phyloP scores from a whole-genome alignment of 2,888 invertebrate species.

The Flexamia atlantica region DNA sequence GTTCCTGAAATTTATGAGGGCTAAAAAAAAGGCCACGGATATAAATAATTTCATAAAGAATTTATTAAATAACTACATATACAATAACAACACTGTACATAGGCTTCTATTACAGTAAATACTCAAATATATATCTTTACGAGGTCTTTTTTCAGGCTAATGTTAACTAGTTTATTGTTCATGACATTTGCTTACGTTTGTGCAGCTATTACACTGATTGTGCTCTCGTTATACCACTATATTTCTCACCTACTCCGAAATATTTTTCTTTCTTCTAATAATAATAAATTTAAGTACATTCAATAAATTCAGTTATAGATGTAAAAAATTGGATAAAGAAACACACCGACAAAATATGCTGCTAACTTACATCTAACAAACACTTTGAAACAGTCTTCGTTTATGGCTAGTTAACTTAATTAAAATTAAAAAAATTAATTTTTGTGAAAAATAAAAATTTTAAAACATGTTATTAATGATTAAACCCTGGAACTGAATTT shows the following conservation, averaged over 20 bases:
- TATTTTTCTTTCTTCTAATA: neutral
- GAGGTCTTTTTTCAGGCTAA: conserved; percentile 15
- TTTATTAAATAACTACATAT: conserved; percentile 29
- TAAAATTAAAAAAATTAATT: too few relatives aligned
- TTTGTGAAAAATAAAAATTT: too few relatives aligned
- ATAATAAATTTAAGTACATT: too few relatives aligned
- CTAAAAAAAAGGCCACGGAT: neutral
- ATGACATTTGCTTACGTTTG: neutral
- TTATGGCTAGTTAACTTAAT: too few relatives aligned
- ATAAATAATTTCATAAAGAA: conserved; percentile 28
- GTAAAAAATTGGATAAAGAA: too few relatives aligned
- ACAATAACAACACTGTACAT: conserved; percentile 40
- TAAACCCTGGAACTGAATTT: too few relatives aligned
- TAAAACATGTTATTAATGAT: too few relatives aligned
- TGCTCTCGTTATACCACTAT: neutral
- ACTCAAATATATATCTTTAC: neutral
- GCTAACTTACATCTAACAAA: too few relatives aligned
- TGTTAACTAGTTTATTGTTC: neutral
- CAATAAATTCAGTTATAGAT: too few relatives aligned
- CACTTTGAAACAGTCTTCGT: too few relatives aligned
- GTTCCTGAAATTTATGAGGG: too few relatives aligned
- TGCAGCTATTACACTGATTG: neutral
- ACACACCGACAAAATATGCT: too few relatives aligned
- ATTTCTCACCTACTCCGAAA: neutral
- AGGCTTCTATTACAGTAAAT: conserved; percentile 32